Percentiles rank a stretch among this genome's conserved stretches.
Conservation (phyloP, 2,797 vertebrate genomes). For the Darevskia mixta region DNA sequence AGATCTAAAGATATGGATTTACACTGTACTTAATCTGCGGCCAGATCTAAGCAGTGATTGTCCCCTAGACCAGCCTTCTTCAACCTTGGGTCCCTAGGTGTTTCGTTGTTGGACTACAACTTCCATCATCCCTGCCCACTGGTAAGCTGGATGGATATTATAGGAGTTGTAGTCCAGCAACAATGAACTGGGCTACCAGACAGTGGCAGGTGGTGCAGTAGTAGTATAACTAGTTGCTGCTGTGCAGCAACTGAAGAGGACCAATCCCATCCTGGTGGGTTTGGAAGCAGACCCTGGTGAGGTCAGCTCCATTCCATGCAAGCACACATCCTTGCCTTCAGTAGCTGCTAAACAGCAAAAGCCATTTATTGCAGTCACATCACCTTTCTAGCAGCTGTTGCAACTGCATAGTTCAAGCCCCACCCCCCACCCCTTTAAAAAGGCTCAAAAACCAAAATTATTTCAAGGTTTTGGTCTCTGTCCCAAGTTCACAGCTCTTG, state of each 20-base stretch:
- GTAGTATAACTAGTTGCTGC: not conserved
- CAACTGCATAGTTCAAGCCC: not conserved
- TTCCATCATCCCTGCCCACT: no score
- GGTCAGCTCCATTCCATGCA: not conserved
- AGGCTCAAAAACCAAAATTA: not conserved
- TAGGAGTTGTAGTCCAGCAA: no score
- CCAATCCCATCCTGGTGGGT: rapidly evolving
- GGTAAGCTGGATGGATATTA: no score
- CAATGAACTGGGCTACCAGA: not conserved
- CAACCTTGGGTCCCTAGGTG: no score
- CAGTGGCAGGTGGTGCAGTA: not conserved
- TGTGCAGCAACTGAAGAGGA: not conserved
- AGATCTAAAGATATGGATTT: not conserved
- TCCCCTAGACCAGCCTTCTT: no score
- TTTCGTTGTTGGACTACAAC: no score
- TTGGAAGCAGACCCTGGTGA: not conserved
- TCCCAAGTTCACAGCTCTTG: not conserved
- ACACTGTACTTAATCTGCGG: not conserved
- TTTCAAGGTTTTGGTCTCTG: not conserved
- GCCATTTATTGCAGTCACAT: not conserved
- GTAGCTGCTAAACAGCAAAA: not conserved
- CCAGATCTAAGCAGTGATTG: not conserved
- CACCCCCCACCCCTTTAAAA: not conserved
- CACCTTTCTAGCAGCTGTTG: no score
- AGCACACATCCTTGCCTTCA: not conserved